Conservation (phyloP, 2,888 invertebrate genomes). For the Thysanoteuthis rhombus region DNA sequence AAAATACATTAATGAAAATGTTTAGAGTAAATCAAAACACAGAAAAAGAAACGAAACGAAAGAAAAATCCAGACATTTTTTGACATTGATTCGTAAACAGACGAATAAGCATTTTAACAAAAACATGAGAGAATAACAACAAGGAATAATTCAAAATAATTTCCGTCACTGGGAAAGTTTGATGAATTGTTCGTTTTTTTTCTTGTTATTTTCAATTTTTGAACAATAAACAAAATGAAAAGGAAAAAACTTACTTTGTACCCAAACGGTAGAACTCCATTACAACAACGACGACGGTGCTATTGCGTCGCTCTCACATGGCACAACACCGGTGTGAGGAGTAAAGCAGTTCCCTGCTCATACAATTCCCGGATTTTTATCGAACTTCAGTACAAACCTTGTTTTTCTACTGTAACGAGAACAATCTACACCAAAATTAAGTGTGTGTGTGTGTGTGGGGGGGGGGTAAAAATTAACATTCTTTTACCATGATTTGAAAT, state of each 20-base stretch:
- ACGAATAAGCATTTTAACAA: not conserved
- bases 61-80: not conserved
- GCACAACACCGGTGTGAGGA: not conserved
- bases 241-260: not conserved
- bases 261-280: not conserved
- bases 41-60: not conserved
- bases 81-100: not conserved
- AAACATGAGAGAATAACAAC: not conserved
- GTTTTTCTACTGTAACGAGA: no score
- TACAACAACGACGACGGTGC: not conserved
- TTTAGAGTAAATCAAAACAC: not conserved
- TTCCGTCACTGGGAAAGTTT: not conserved
- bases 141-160: not conserved
- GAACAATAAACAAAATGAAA: not conserved
- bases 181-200: not conserved
- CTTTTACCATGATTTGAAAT: no score
- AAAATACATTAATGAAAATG: no score
- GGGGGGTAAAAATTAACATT: no score
- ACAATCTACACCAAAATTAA: no score
- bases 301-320: not conserved
- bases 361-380: not conserved
- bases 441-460: no score
- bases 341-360: not conserved
- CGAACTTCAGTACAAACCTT: no score
- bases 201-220: not conserved